phyloP scores from a whole-genome alignment of 1,140 invertebrate species.

The Trachelipus rathkii region DNA sequence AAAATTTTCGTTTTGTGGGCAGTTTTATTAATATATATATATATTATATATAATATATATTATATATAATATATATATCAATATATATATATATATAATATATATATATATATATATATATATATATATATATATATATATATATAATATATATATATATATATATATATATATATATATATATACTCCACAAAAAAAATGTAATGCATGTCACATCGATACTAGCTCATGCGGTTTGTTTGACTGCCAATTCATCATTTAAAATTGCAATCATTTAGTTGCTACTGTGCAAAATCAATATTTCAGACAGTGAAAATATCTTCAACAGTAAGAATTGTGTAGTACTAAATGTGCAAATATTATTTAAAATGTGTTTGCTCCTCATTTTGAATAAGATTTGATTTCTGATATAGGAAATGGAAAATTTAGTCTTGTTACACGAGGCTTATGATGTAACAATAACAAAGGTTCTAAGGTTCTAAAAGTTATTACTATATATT shows the following conservation, averaged over 20 bases:
- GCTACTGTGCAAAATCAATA: not conserved
- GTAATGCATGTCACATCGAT: no score
- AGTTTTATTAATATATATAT: no score
- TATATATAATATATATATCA: no score
- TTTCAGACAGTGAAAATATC: not conserved
- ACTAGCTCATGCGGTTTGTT: not conserved
- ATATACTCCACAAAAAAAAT: no score
- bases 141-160: no score
- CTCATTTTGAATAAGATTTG: not conserved
- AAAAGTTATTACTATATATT: conserved; percentile 4
- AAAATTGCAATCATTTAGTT: conserved; percentile 13
- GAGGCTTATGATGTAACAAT: not conserved
- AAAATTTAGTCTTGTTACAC: conserved; percentile 7
- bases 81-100: no score
- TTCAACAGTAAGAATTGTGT: not conserved
- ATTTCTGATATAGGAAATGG: conserved; percentile 5
- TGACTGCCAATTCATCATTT: conserved; percentile 17
- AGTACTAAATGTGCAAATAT: conserved; percentile 2
- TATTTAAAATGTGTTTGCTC: not conserved
- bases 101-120: no score
- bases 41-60: no score
- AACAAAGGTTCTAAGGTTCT: not conserved
- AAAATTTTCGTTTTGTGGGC: no score
- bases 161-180: no score
- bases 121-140: no score